phyloP scores from a whole-genome alignment of 2,797 vertebrate genomes.

The Cetoscarus ocellatus region DNA sequence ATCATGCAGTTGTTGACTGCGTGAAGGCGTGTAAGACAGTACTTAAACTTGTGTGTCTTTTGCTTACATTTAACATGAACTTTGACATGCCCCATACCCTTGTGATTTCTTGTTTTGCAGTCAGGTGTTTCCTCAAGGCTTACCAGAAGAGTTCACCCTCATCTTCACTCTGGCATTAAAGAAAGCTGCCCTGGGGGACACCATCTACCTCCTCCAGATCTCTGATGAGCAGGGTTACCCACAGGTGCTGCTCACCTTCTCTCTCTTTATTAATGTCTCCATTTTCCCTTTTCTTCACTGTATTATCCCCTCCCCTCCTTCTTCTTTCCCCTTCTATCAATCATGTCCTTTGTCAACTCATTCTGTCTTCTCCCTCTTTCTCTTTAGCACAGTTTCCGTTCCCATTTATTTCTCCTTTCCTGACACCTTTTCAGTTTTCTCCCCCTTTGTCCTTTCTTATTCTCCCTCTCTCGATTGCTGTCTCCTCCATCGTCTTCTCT shows the following conservation, averaged over 20 bases:
- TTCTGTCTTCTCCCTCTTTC: slow-evolving; percentile 32
- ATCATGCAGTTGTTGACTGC: too few relatives aligned
- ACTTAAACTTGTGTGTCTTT: too few relatives aligned
- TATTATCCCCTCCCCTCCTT: background rate
- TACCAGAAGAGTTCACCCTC: slow-evolving; percentile 92
- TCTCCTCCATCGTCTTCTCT: slow-evolving; percentile 38
- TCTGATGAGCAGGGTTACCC: slow-evolving; percentile 92
- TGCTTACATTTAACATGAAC: background rate
- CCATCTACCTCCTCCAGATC: slow-evolving; percentile 94
- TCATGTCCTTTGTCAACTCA: slow-evolving; percentile 30
- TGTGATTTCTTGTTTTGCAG: slow-evolving; percentile 74
- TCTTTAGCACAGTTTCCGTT: slow-evolving; percentile 57
- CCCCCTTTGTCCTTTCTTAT: slow-evolving; percentile 62
- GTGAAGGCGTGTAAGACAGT: too few relatives aligned
- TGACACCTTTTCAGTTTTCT: slow-evolving; percentile 64
- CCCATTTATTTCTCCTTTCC: slow-evolving; percentile 52
- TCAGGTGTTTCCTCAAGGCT: slow-evolving; percentile 90
- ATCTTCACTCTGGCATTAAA: slow-evolving; percentile 93
- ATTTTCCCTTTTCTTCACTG: background rate
- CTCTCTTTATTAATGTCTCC: background rate
- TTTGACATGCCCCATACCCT: background rate
- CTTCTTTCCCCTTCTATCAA: slow-evolving; percentile 37
- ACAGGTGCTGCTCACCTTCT: slow-evolving; percentile 84
- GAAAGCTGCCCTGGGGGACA: slow-evolving; percentile 89
- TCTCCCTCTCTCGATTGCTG: slow-evolving; percentile 35